Base-by-base conservation (phyloP, 2,113 vertebrate species). In the Sylvilagus bachmani region DNA sequence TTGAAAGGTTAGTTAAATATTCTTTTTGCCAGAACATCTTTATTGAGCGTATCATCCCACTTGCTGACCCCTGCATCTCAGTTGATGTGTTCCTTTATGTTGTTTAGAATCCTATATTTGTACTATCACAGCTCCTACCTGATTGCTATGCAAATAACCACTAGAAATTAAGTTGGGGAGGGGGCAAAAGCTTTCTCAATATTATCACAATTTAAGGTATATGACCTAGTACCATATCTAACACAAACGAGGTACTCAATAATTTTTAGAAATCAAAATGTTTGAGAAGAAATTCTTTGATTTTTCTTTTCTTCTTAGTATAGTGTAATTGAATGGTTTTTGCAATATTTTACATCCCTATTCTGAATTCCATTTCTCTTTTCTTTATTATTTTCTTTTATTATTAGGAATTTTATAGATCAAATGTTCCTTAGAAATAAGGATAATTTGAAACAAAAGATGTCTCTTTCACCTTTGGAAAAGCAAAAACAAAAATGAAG, bases 391-490 rank as follows among this genome's bases (percentile, higher is more conserved):
- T 51, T 75, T 75, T 49, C 44, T 7, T 51, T 3, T 70, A 5
- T 70, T 90, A 61, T 73, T 44, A 44, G 38, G 4, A 44, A 44
- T 44, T 44, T 22, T 61, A 33, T 53, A 84, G 77, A 91, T 51
- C 31, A 71, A 89, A 55, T 88, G 11, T 75, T 89, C 14, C n/a
- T 89, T 89, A 75, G 14, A 90, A 86, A 5, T 75, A 64, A 86
- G 16, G 4, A 80, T 78, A 36, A 58, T 6, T 69, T 90, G 13
- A 94, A 25, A 83, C 38, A 27, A 86, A 71, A 29, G 10, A 44
- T 69, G 2, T 3, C n/a, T 58, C 80, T 79, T 74, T n/a, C 8
- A 31, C 61, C 10, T 78, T 90, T 51, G 78, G 1, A 10, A 62
- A 95, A 92, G 69, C 38, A 44, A 44, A 44, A 44, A 44, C 44